Conservation (phyloP, 2,888 invertebrate genomes). For the Trissoscelio sp. region DNA sequence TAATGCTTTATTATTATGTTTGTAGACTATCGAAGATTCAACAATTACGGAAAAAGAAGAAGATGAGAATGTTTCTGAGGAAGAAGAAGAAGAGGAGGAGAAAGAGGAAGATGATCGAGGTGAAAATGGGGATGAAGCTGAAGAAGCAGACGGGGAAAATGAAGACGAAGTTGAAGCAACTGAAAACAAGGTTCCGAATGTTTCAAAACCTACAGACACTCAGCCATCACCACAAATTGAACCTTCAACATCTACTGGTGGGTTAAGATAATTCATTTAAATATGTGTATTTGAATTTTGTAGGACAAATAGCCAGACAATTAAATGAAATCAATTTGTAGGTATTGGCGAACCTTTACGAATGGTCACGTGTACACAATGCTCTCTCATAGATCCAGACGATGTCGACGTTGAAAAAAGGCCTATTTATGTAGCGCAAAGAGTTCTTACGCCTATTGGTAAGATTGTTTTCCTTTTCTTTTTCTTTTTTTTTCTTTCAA, state of each 20-base stretch:
- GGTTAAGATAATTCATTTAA: not conserved
- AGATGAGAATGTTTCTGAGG: constrained; percentile 43
- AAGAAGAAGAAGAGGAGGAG: constrained; percentile 67
- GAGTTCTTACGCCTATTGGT: constrained; percentile 91
- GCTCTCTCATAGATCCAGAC: constrained; percentile 88
- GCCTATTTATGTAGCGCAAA: constrained; percentile 90
- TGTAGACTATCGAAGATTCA: constrained; percentile 60
- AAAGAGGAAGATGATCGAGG: constrained; percentile 68
- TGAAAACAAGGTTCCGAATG: not conserved
- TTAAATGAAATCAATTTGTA: constrained; percentile 21
- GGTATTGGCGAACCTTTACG: constrained; percentile 83
- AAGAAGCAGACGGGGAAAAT: constrained; percentile 58
- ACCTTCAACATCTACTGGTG: constrained; percentile 41
- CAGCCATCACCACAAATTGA: constrained; percentile 56
- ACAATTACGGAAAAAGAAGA: constrained; percentile 60
- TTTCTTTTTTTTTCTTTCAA: constrained; percentile 1
- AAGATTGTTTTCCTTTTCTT: constrained; percentile 71
- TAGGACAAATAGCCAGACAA: not conserved
- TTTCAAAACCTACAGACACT: constrained; percentile 60
- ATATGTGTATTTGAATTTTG: too few species aligned
- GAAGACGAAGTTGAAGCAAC: constrained; percentile 66
- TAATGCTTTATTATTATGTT: too few species aligned
- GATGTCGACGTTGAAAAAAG: constrained; percentile 90
- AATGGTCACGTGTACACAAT: constrained; percentile 85
- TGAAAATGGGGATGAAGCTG: constrained; percentile 65